Base-by-base conservation (phyloP, 2,888 invertebrate species). In the Ypsolopha scabrella region DNA sequence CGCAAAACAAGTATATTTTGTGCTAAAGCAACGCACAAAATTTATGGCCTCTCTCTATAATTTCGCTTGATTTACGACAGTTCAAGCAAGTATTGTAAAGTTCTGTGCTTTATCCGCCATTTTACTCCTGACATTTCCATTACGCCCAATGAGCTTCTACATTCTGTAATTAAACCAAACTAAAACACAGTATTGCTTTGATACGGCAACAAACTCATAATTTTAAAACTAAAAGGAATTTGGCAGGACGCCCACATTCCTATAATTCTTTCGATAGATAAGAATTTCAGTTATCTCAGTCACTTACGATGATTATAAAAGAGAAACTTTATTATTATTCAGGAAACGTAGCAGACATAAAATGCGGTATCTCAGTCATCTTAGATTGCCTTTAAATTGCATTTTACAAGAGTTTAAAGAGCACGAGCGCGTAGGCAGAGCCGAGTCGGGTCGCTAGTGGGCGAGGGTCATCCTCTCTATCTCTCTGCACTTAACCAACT, bases 61-160 rank as follows among this genome's bases (percentile, higher is more conserved):
- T 74, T 78, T 68, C 54, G 60, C 64, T 68, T 72, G 74, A 80
- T 78, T 75, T 77, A 75, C 66, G 57, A 66, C 63, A 34, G 34
- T 50, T 13, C 24, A 66, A 61, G 61, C 61, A 63, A 66, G 64
- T 64, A 66, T 64, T 64, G 67, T 62, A 64, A 68, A 68, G 72
- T 64, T 56, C 56, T 61, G 63, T 35, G 13, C 8, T 36, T 63
- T 62, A 65, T 68, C 70, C 67, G 67, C 67, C 57, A 67, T 69
- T 78, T 75, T 65, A 68, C 57, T 66, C 4, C 67, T 65, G 62
- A 72, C 73, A 70, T 67, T 62, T 57, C 63, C 58, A 58, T 59
- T 58, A 58, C 57, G 59, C 58, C 57, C 58, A 57, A 53, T 53
- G 56, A 13, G 13, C 41, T 7, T 4, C 11, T 11, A 7, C 1